phyloP scores from a whole-genome alignment of 2,888 invertebrate species.

The Dascillus cervinus region DNA sequence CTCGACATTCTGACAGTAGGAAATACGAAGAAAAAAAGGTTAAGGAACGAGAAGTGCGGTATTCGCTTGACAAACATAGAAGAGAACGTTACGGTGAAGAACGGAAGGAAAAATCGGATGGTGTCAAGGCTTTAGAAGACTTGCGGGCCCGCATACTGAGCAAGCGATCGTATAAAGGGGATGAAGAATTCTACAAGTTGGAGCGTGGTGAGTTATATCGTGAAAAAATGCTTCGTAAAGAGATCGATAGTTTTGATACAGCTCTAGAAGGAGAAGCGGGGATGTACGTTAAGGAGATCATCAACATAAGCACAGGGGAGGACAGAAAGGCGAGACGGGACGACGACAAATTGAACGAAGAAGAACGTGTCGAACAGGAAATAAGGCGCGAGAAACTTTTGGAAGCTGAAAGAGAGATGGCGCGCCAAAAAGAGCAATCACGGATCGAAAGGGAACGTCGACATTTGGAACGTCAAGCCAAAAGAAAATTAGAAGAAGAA shows the following conservation, averaged over 20 bases:
- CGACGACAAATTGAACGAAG: constrained; percentile 42
- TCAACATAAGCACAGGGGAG: constrained; percentile 36
- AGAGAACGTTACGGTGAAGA: constrained; percentile 33
- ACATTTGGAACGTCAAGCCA: constrained; percentile 43
- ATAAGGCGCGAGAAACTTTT: constrained; percentile 60
- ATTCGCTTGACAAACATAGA: constrained; percentile 30
- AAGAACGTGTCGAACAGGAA: constrained; percentile 41
- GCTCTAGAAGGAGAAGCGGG: constrained; percentile 39
- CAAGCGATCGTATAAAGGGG: constrained; percentile 61
- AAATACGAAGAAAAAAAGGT: constrained; percentile 34
- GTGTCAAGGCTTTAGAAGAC: constrained; percentile 64
- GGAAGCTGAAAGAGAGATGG: constrained; percentile 71
- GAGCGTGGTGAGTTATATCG: constrained; percentile 25
- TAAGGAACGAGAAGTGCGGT: constrained; percentile 23
- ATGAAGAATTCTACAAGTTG: constrained; percentile 24
- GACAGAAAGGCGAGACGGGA: constrained; percentile 35
- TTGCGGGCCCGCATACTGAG: constrained; percentile 64
- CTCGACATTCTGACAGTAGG: constrained; percentile 30
- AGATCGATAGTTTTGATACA: constrained; percentile 28
- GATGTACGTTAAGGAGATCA: constrained; percentile 41
- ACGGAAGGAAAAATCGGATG: constrained; percentile 43
- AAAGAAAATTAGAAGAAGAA: constrained; percentile 35
- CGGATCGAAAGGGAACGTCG: constrained; percentile 67
- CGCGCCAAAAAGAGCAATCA: constrained; percentile 67
- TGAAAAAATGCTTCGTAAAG: constrained; percentile 25